These are phyloP conservation scores for Omphaloscelis lunosa DNA, from an alignment of 2,888 invertebrate genomes.

Conservation along the genomic window DNA sequence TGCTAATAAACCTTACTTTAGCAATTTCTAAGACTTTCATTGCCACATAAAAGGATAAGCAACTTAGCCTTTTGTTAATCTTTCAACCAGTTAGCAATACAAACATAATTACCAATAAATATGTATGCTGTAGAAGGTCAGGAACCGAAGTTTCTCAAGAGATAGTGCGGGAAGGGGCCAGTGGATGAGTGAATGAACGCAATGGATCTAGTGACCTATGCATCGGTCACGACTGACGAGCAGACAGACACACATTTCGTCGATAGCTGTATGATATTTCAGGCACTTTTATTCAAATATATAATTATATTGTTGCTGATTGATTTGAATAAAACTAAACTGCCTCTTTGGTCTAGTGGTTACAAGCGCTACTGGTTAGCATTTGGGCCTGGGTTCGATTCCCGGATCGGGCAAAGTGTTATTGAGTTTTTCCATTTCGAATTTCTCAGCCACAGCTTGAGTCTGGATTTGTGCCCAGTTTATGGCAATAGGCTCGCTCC, in stretches of 20 bases:
- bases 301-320: background rate
- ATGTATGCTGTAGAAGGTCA: slow-evolving; percentile 24
- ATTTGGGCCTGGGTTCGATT: no score
- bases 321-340: background rate
- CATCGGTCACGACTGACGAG: slow-evolving; percentile 40
- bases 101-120: slow-evolving; percentile 32
- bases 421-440: no score
- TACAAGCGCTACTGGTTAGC: no score
- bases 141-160: slow-evolving; percentile 25
- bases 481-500: no score
- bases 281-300: background rate
- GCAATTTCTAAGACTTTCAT: background rate
- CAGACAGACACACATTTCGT: slow-evolving; percentile 2
- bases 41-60: background rate
- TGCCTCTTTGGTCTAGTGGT: no score
- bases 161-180: slow-evolving; percentile 1
- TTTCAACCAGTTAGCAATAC: slow-evolving; percentile 6
- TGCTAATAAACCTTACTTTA: background rate
- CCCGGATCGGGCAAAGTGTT: no score
- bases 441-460: no score
- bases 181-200: slow-evolving; percentile 28
- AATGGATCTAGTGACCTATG: slow-evolving; percentile 58
- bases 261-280: slow-evolving; percentile 7
- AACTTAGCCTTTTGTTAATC: background rate
- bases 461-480: no score